phyloP scores from a whole-genome alignment of 2,797 vertebrate genomes.

The Lophotriccus pileatus region DNA sequence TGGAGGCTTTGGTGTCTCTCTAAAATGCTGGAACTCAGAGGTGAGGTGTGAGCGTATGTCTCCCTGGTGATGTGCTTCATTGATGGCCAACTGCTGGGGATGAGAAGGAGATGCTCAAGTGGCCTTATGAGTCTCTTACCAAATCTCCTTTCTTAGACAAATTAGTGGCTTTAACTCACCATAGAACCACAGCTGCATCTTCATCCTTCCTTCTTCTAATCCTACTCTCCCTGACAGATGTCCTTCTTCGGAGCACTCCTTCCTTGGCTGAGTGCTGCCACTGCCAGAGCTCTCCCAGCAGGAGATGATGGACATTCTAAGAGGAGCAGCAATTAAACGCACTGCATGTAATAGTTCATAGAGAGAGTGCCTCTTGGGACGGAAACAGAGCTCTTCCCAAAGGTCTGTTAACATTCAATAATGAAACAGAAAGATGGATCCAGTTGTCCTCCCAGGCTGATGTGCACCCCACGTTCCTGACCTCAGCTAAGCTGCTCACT shows the following conservation, averaged over 20 bases:
- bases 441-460: neutral
- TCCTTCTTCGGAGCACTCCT: neutral
- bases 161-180: neutral
- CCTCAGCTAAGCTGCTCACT: neutral
- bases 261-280: rapidly evolving
- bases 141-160: neutral
- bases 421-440: neutral
- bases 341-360: neutral
- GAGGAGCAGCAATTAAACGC: neutral
- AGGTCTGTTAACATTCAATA: neutral
- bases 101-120: slow-evolving; percentile 77
- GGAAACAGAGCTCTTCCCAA: neutral
- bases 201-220: neutral
- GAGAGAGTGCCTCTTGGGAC: rapidly evolving
- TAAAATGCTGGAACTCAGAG: slow-evolving; percentile 80
- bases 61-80: slow-evolving; percentile 84
- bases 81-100: slow-evolving; percentile 79
- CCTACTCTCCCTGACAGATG: rapidly evolving
- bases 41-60: slow-evolving; percentile 83
- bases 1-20: neutral
- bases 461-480: rapidly evolving
- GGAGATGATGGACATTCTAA: neutral
- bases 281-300: neutral
- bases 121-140: slow-evolving; percentile 71
- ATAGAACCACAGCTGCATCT: neutral